Evolutionary conservation across 2,888 invertebrate genomes (phyloP).

Genomic region (Plagodis dolabraria): DNA sequence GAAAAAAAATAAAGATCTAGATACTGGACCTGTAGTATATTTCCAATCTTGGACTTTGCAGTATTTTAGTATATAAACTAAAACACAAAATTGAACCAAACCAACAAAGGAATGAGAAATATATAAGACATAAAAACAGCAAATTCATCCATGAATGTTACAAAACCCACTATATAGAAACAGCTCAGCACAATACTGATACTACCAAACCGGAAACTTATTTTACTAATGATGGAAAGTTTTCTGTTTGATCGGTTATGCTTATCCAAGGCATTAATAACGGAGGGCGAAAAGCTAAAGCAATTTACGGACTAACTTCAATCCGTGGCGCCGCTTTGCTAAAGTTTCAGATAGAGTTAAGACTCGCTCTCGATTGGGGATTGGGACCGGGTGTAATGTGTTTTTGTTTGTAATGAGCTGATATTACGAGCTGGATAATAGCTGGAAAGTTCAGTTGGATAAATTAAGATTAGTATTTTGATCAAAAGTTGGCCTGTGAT

Average conservation of each 20-base stretch:
- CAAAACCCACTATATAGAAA: constrained; percentile 21
- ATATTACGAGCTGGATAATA: constrained; percentile 3
- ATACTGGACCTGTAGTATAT: no score
- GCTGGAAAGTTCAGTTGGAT: neutral
- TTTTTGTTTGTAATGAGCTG: constrained; percentile 27
- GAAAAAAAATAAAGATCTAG: no score
- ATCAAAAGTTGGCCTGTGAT: neutral
- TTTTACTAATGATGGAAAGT: constrained; percentile 58
- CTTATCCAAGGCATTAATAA: constrained; percentile 50
- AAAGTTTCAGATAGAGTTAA: constrained; percentile 40
- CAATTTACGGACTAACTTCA: constrained; percentile 45
- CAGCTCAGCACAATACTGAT: constrained; percentile 35
- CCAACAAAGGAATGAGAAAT: no score
- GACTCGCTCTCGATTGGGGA: constrained; percentile 38
- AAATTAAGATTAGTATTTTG: neutral
- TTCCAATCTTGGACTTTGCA: no score
- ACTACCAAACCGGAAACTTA: constrained; percentile 50
- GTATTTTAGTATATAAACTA: no score
- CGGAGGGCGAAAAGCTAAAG: constrained; percentile 43
- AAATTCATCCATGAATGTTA: constrained; percentile 1
- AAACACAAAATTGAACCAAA: no score
- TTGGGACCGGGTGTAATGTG: constrained; percentile 27
- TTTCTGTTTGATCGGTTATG: constrained; percentile 57
- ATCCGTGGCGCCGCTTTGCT: constrained; percentile 38
- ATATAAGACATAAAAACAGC: neutral